These are phyloP conservation scores for Chrysoperla carnea DNA, from an alignment of 1,140 invertebrate species.

Conservation along the genomic window DNA sequence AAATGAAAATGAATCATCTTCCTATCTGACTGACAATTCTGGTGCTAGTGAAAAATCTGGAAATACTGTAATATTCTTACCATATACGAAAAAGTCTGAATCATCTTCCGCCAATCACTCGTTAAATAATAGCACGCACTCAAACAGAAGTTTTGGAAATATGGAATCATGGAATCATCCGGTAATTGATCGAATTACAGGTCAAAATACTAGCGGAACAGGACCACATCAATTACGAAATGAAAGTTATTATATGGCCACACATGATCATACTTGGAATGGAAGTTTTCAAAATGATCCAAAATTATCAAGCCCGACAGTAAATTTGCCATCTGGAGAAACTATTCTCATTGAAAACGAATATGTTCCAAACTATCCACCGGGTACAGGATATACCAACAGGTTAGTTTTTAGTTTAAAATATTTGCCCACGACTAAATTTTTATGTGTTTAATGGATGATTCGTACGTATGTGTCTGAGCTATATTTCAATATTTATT, in stretches of 20 bases:
- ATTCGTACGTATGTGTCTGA: no score
- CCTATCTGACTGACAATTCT: conserved; percentile 20
- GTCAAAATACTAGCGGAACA: conserved; percentile 31
- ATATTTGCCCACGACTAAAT: no score
- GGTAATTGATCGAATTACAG: conserved; percentile 67
- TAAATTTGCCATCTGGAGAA: conserved; percentile 32
- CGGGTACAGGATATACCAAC: conserved; percentile 9
- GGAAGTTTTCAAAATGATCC: conserved; percentile 18
- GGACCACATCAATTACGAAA: conserved; percentile 36
- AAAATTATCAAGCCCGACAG: conserved; percentile 22
- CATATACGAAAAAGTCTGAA: conserved; percentile 20
- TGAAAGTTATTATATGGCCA: conserved; percentile 73
- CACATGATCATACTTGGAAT: conserved; percentile 33
- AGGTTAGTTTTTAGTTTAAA: no score
- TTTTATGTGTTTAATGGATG: no score
- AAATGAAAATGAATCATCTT: conserved; percentile 5
- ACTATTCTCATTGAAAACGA: conserved; percentile 56
- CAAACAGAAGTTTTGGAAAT: conserved; percentile 6
- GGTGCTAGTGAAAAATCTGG: conserved; percentile 36
- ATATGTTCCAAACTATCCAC: conserved; percentile 20
- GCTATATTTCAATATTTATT: conserved; percentile 16
- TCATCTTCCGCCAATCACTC: background rate
- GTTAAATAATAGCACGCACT: background rate
- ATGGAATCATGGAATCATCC: conserved; percentile 41
- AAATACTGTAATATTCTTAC: conserved; percentile 41